Evolutionary conservation across 2,888 invertebrate species (phyloP), one percentile per base, ranked within the genome.

Genomic region (Hermaeophaga mercurialis): DNA sequence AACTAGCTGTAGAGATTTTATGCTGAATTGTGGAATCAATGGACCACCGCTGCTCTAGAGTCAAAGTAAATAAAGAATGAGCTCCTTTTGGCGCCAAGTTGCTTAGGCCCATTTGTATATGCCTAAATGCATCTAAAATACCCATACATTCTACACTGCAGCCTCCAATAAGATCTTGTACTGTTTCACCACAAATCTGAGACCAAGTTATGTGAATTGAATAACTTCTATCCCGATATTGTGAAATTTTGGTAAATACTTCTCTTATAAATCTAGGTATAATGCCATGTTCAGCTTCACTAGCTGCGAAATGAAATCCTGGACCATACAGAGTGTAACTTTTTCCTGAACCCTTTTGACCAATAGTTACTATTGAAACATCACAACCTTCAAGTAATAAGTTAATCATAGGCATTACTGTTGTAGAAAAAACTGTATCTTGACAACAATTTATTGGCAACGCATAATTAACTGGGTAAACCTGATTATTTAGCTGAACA

Each of bases 41-140:
- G n/a, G 54, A 81, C 87, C 87, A 88, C 65, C 88, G 86, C 69
- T 90, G 89, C 70, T 89, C 88, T 64, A 90, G 79, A 33, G 88
- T 87, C 0, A 90, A 80, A 1, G 88, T 89, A 63, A 90, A 88
- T 0, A 89, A 80, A 4, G 85, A 85, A 66, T 89, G 89, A 28
- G 82, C 81, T 46, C 74, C 74, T 59, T 82, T 82, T n/a, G 82
- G 81, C 19, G 78, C 79, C 67, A 84, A 80, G 58, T 85, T 81
- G 1, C 76, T 76, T 78, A 87, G 81, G 0, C 89, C 90, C 50
- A 86, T 66, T 67, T 88, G 86, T 46, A 90, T 76, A 72, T 87
- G 85, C 66, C 87, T 86, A 65, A 88, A 87, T 19, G 87, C 87
- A 69, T 89, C 88, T 48, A 84, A 82, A n/a, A 88, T 78, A 56